Evolutionary conservation across 1,140 invertebrate species (phyloP).

Genomic region (Proales similis): DNA sequence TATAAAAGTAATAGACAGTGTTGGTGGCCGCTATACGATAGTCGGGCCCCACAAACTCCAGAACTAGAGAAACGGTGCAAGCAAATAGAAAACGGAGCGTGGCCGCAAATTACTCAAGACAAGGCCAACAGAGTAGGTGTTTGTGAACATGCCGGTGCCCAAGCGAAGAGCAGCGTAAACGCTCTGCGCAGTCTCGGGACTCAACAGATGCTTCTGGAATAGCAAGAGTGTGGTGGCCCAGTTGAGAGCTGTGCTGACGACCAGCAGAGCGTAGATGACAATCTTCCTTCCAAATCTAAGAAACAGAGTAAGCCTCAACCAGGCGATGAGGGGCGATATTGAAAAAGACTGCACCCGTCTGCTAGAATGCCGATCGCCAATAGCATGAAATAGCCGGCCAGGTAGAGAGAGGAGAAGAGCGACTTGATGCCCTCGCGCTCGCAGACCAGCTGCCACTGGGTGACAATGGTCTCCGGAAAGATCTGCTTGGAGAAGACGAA

Average conservation of each 20-base stretch:
- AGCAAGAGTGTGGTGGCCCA: no score
- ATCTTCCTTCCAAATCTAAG: constrained; percentile 25
- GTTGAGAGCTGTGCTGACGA: constrained; percentile 9
- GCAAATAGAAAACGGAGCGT: background rate
- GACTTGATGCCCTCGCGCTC: background rate
- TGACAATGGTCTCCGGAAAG: constrained; percentile 12
- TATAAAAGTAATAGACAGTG: constrained; percentile 26
- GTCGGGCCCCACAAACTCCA: constrained; percentile 20
- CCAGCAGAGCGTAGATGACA: constrained; percentile 3
- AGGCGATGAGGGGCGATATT: background rate
- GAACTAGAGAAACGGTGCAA: background rate
- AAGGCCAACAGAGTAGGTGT: constrained; percentile 10
- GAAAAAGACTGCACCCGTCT: background rate
- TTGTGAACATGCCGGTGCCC: constrained; percentile 7
- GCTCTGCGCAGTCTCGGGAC: background rate
- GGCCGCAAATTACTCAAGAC: background rate
- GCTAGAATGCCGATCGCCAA: constrained; percentile 19
- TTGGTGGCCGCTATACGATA: constrained; percentile 22
- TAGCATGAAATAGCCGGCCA: constrained; percentile 5
- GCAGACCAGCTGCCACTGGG: constrained; percentile 32
- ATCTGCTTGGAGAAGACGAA: constrained; percentile 21
- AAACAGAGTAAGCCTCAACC: background rate
- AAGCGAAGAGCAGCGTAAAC: constrained; percentile 1
- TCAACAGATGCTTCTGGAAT: no score
- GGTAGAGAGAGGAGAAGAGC: constrained; percentile 26